phyloP scores from a whole-genome alignment of 2,888 invertebrate genomes.

The Eremobia ochroleuca region DNA sequence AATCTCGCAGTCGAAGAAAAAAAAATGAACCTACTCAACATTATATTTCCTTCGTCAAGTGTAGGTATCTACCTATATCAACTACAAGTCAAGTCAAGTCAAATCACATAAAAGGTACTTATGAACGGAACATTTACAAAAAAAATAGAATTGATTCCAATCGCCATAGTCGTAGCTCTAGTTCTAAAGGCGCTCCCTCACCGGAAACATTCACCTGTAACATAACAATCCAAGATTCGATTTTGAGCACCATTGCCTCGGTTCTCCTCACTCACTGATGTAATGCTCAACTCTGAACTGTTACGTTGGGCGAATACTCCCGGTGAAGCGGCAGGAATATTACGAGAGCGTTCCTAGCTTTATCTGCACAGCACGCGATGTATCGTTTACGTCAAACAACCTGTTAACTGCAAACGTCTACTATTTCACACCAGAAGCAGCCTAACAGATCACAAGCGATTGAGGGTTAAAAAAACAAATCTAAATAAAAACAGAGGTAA shows the following conservation, averaged over 20 bases:
- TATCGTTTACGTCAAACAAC: slow-evolving; percentile 23
- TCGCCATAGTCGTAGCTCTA: neutral
- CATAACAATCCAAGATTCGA: neutral
- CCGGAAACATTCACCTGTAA: neutral
- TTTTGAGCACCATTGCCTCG: neutral
- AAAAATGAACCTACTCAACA: too few species aligned
- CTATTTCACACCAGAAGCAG: slow-evolving; percentile 24
- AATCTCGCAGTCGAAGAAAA: neutral
- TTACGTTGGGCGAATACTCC: neutral
- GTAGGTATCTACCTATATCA: neutral
- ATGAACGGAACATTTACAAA: neutral
- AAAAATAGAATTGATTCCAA: neutral
- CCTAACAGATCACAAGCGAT: slow-evolving; percentile 34
- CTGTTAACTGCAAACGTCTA: slow-evolving; percentile 25
- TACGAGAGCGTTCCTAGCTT: slow-evolving; percentile 1
- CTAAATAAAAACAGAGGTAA: slow-evolving; percentile 32
- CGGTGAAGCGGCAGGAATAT: neutral
- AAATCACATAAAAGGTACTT: neutral
- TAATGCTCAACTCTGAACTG: neutral
- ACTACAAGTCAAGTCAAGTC: neutral
- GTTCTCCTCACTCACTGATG: neutral
- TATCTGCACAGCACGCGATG: neutral
- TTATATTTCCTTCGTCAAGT: neutral
- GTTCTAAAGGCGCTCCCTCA: neutral
- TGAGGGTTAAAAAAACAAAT: slow-evolving; percentile 43